Conservation (phyloP, 35 echinoderm and acorn worm genomes). For the Apostichopus californicus region DNA sequence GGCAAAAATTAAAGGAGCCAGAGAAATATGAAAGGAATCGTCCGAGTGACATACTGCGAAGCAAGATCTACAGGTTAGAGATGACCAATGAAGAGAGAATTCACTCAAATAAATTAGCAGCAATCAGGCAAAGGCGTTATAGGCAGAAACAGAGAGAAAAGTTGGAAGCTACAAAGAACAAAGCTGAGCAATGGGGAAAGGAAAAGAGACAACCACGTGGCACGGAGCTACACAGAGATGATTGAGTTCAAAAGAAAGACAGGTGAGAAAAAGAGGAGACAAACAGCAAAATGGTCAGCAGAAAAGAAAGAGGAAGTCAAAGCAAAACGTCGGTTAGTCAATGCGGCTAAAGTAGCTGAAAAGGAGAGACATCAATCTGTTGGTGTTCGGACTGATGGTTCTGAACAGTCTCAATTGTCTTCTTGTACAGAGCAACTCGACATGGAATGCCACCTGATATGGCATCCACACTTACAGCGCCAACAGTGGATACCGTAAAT, state of each 20-base stretch:
- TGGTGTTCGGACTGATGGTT: conserved; percentile 20
- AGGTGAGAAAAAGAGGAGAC: conserved; percentile 17
- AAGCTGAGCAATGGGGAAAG: not conserved
- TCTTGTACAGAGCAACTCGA: not conserved
- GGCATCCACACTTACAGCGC: not conserved
- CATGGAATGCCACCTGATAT: not conserved
- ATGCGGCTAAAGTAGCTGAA: conserved; percentile 9
- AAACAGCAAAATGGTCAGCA: conserved; percentile 20
- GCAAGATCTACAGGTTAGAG: not conserved
- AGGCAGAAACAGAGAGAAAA: conserved; percentile 9
- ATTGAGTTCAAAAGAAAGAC: conserved; percentile 7
- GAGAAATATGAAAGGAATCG: conserved; percentile 8
- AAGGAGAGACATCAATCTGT: conserved; percentile 9
- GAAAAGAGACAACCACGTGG: not conserved
- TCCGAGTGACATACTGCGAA: conserved; percentile 1
- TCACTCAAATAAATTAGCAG: conserved; percentile 9
- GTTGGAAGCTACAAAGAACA: not conserved
- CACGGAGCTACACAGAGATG: conserved; percentile 15
- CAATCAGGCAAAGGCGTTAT: conserved; percentile 22
- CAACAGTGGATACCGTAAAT: not conserved
- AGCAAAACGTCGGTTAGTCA: conserved; percentile 10
- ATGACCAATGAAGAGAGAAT: conserved; percentile 38
- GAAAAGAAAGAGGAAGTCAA: conserved; percentile 28
- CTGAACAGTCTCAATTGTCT: not conserved
- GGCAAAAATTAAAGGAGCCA: not conserved